Base-by-base conservation (phyloP, 2,797 vertebrate species). In the Rhodeus uyekii region DNA sequence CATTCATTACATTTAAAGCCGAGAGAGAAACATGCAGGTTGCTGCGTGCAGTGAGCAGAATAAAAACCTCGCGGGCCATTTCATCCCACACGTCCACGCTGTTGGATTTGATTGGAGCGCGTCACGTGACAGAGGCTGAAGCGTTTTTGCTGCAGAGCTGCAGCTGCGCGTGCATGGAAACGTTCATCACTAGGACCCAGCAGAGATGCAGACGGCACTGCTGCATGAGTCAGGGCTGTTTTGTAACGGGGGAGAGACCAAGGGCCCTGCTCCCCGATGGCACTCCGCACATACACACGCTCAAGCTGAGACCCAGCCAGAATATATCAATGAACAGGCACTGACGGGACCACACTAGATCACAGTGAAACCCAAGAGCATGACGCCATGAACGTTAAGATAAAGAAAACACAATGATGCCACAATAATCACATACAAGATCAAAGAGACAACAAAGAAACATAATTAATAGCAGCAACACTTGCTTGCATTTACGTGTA, bases 201-300 rank as follows among this genome's bases (percentile, higher is more conserved):
- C 75, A 71, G 89, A 87, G 64, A 80, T 27, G 27, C 39, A 24
- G n/a, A 34, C 27, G 87, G 77, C 88, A 90, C 86, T 90, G 50
- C 76, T 86, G 84, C 86, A 87, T 92, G 93, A 94, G 90, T 93
- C 92, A 94, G 92, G 89, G 75, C n/a, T 87, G 88, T 93, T 93
- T 90, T 84, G 78, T 91, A 92, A 92, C 86, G 72, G 24, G 82
- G 85, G 87, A 80, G 84, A 86, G 84, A 85, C 74, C 48, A 61
- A 36, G 81, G 85, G 53, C 75, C 78, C 86, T 72, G 87, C 85
- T 89, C 85, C 83, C 74, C 83, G 80, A 81, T 84, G 83, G 77
- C 76, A 73, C 86, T 46, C 53, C 13, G 27, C 76, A 55, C 24
- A 68, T 19, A 65, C 36, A 78, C 32, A 69, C 27, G 69, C 61